Percentiles rank a stretch among this genome's conserved stretches.
Conservation (phyloP, 2,888 invertebrate species). For the Erebia epiphron region DNA sequence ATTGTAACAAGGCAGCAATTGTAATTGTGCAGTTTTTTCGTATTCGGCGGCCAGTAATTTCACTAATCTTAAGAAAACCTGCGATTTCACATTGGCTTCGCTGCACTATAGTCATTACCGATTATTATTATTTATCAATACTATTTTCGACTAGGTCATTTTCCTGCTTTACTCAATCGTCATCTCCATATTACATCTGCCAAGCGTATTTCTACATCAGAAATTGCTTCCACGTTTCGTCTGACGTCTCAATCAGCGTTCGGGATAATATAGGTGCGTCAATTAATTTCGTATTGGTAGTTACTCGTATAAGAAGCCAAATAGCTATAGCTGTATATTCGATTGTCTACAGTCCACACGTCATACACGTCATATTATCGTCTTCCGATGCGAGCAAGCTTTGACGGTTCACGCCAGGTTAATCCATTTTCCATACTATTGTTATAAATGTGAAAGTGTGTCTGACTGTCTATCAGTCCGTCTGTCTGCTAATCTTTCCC, state of each 20-base stretch:
- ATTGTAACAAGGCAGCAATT: too few species aligned
- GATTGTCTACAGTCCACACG: neutral
- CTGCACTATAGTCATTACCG: neutral
- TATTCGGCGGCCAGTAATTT: too few species aligned
- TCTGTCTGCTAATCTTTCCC: too few species aligned
- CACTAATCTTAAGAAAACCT: neutral
- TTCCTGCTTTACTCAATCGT: neutral
- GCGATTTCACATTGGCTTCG: neutral
- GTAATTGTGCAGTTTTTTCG: too few species aligned
- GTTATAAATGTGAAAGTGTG: too few species aligned
- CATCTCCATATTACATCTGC: neutral
- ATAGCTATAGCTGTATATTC: neutral
- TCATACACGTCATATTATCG: neutral
- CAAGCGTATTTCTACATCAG: slow-evolving; percentile 9
- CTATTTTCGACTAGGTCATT: neutral
- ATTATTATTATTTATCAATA: neutral
- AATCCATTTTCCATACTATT: too few species aligned
- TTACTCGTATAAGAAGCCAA: too few species aligned
- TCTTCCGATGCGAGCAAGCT: neutral
- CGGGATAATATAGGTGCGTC: neutral
- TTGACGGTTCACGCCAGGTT: neutral
- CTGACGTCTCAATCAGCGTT: neutral
- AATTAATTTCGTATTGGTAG: neutral
- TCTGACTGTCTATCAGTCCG: too few species aligned
- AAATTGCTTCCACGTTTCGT: slow-evolving; percentile 4